A percentile compares a stretch with the other conserved stretches of the same genome.
phyloP scores from a whole-genome alignment of 2,113 vertebrate species.

The Cephalopterus ornatus region DNA sequence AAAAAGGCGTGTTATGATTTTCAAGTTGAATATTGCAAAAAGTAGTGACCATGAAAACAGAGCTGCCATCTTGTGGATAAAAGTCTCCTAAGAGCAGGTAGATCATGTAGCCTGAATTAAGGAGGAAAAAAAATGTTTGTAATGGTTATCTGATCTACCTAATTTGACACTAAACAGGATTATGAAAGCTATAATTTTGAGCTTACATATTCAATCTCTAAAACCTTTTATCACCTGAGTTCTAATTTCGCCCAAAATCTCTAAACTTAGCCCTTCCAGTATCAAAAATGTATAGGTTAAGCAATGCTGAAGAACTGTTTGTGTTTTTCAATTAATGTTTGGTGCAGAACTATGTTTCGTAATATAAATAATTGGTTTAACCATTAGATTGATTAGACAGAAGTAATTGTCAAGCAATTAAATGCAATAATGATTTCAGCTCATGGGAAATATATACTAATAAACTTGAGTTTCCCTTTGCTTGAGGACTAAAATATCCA shows the following conservation, averaged over 20 bases:
- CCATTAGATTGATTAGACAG: constrained; percentile 69
- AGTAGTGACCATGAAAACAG: background rate
- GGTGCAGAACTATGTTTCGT: constrained; percentile 51
- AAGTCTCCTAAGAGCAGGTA: background rate
- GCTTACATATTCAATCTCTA: background rate
- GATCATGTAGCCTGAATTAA: background rate
- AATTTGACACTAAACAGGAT: background rate
- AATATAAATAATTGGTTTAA: constrained; percentile 74
- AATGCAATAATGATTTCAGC: constrained; percentile 60
- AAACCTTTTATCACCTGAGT: background rate
- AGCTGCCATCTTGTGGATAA: constrained; percentile 69
- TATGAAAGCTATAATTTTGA: background rate
- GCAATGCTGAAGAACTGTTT: background rate
- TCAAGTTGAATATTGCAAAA: background rate
- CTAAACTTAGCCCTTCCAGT: constrained; percentile 1
- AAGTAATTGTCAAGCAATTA: constrained; percentile 73
- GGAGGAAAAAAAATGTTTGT: background rate
- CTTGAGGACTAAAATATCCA: background rate
- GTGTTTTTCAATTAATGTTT: constrained; percentile 58
- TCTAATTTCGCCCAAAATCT: constrained; percentile 12
- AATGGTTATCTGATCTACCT: background rate
- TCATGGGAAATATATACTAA: constrained; percentile 60
- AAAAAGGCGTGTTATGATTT: background rate
- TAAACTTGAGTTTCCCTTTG: constrained; percentile 14
- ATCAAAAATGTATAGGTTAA: constrained; percentile 42